A percentile compares a stretch with the other conserved stretches of the same genome.
Evolutionary conservation across 2,888 invertebrate genomes (phyloP).

Genomic region (Leucania comma): DNA sequence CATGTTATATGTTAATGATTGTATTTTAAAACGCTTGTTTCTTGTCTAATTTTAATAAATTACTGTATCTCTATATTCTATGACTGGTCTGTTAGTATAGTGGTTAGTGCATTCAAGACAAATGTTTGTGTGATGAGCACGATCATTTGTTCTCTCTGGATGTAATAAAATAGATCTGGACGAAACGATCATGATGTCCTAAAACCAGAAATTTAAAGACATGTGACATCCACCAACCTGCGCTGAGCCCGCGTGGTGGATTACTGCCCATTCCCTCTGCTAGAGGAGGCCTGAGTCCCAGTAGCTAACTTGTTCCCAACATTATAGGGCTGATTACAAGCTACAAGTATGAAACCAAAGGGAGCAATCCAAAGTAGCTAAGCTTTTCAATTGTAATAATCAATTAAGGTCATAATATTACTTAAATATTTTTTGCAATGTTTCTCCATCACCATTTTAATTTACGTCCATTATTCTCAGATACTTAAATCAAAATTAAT

Average conservation of each 20-base stretch:
- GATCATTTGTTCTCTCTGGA: no score
- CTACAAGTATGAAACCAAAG: neutral
- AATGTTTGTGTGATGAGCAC: no score
- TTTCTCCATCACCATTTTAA: neutral
- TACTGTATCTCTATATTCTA: neutral
- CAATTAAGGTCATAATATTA: neutral
- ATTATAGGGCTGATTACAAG: no score
- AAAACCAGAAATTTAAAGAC: neutral
- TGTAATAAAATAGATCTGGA: no score
- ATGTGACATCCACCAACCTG: neutral
- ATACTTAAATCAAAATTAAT: constrained; percentile 14
- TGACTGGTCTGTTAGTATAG: no score
- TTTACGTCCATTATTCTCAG: neutral
- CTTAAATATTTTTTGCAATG: neutral
- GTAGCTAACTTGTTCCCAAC: no score
- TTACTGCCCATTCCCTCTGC: neutral
- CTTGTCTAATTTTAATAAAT: neutral
- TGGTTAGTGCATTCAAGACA: no score
- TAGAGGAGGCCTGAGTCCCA: neutral
- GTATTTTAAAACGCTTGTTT: neutral
- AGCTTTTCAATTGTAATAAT: neutral
- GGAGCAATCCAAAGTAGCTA: neutral
- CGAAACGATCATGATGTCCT: no score
- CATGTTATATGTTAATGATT: neutral
- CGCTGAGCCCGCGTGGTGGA: neutral